phyloP scores from a whole-genome alignment of 2,113 vertebrate genomes.

The Lampris megalopsis region DNA sequence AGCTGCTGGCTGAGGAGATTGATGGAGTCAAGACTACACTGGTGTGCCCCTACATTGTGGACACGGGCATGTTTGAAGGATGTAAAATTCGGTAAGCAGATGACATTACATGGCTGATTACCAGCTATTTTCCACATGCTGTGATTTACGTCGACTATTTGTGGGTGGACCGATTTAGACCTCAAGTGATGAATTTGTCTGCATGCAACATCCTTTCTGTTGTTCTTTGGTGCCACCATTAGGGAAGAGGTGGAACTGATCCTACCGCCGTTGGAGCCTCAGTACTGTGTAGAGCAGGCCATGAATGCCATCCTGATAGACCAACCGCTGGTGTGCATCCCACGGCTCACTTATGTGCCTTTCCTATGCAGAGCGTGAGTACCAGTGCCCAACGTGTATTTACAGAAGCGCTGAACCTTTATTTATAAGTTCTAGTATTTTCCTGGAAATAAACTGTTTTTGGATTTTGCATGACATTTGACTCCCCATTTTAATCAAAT shows the following conservation, averaged over 20 bases:
- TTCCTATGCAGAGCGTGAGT: slow-evolving; percentile 69
- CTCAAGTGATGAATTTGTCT: background rate
- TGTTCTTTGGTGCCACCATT: slow-evolving; percentile 7
- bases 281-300: slow-evolving; percentile 74
- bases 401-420: background rate
- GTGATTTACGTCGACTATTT: no score
- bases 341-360: slow-evolving; percentile 64
- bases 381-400: background rate
- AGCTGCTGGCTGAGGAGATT: slow-evolving; percentile 73
- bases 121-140: no score
- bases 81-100: slow-evolving; percentile 68
- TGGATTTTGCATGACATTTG: background rate
- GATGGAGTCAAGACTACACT: slow-evolving; percentile 77
- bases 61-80: slow-evolving; percentile 76
- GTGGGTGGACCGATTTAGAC: no score
- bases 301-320: slow-evolving; percentile 73
- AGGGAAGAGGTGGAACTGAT: slow-evolving; percentile 70
- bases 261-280: slow-evolving; percentile 65
- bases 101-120: background rate
- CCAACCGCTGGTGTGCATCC: slow-evolving; percentile 73
- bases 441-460: no score
- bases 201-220: background rate
- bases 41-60: slow-evolving; percentile 77
- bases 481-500: no score
- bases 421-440: no score